These are phyloP conservation scores for Nycteola revayana DNA, from an alignment of 2,888 invertebrate genomes.

Conservation along the genomic window DNA sequence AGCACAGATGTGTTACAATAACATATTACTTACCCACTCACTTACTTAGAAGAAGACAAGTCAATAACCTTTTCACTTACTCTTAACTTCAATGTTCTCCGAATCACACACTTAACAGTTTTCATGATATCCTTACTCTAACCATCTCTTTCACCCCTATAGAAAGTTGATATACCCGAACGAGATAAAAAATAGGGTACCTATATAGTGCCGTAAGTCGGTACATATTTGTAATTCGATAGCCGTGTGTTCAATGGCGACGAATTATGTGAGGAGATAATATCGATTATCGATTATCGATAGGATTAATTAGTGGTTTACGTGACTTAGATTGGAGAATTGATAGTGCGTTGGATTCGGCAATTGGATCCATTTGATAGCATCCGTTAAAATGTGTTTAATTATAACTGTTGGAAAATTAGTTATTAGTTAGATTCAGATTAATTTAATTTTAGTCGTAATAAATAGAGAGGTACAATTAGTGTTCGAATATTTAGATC, in stretches of 20 bases:
- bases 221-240: conserved; percentile 63
- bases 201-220: conserved; percentile 39
- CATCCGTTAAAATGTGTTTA: too few relatives aligned
- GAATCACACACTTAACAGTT: conserved; percentile 63
- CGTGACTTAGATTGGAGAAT: too few relatives aligned
- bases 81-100: conserved; percentile 27
- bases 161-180: conserved; percentile 14
- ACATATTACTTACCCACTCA: too few relatives aligned
- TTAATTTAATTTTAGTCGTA: too few relatives aligned
- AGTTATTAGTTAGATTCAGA: too few relatives aligned
- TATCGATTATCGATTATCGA: conserved; percentile 31
- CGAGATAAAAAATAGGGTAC: conserved; percentile 33
- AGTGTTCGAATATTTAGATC: too few relatives aligned
- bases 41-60: too few relatives aligned
- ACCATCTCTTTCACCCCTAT: conserved; percentile 31
- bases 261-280: conserved; percentile 35
- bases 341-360: too few relatives aligned
- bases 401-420: too few relatives aligned
- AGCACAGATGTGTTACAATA: too few relatives aligned
- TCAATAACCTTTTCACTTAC: background rate
- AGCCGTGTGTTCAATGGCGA: conserved; percentile 59
- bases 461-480: too few relatives aligned
- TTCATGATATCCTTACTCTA: conserved; percentile 61
- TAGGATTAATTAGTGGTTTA: conserved; percentile 26
- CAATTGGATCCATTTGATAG: too few relatives aligned